Conservation (phyloP, 2,113 vertebrate genomes). For the Lontra canadensis region DNA sequence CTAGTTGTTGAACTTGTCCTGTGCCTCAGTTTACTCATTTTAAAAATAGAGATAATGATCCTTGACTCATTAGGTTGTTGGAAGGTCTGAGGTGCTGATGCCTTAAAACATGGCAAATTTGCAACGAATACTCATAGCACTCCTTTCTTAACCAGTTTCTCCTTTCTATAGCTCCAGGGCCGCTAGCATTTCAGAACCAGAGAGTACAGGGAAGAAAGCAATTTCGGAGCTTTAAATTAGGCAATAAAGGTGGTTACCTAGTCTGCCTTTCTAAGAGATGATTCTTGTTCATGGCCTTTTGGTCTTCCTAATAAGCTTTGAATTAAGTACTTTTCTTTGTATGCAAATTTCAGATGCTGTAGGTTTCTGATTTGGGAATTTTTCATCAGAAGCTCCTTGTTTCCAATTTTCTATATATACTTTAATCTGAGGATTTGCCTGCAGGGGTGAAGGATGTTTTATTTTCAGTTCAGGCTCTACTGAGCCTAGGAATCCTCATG, state of each 20-base stretch:
- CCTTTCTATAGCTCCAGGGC: not conserved
- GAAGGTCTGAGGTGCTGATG: not conserved
- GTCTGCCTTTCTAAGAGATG: not conserved
- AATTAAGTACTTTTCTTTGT: not conserved
- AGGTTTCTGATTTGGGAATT: not conserved
- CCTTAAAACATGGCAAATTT: not conserved
- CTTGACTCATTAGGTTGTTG: not conserved
- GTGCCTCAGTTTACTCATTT: not conserved
- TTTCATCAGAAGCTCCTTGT: not conserved
- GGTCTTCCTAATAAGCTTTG: not conserved
- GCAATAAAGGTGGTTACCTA: not conserved
- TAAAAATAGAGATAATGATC: not conserved
- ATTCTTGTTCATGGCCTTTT: not conserved
- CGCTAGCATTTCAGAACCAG: not conserved
- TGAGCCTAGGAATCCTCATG: slow-evolving; percentile 9
- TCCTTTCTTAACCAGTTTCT: not conserved
- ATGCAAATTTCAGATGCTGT: not conserved
- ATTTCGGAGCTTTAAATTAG: not conserved
- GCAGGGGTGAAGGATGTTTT: not conserved
- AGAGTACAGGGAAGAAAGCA: not conserved
- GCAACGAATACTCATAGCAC: not conserved
- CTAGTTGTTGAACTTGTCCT: not conserved
- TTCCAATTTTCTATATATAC: slow-evolving; percentile 22
- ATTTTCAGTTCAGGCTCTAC: not conserved
- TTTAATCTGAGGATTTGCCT: not conserved